Percentiles rank a stretch among this genome's conserved stretches.
Conservation (phyloP, 2,888 invertebrate species). For the Heterodera filipjevi region DNA sequence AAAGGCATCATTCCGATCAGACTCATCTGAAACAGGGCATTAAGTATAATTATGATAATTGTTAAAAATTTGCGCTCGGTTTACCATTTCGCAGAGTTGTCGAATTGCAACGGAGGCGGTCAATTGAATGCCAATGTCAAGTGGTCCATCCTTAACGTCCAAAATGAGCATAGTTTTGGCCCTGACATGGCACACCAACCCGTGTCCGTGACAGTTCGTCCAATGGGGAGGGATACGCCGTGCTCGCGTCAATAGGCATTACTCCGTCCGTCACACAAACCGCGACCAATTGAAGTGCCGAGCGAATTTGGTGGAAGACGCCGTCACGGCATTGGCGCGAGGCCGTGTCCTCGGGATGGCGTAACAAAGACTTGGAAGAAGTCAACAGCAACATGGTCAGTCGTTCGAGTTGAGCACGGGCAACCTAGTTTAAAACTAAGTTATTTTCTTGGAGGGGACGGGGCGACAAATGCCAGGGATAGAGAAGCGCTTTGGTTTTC, state of each 20-base stretch:
- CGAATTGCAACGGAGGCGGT: conserved; percentile 80
- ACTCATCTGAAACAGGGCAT: conserved; percentile 74
- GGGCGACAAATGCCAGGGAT: too few species aligned
- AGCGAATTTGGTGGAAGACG: conserved; percentile 88
- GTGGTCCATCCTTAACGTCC: conserved; percentile 55
- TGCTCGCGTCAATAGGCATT: conserved; percentile 66
- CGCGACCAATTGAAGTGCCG: conserved; percentile 95
- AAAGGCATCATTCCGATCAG: conserved; percentile 80
- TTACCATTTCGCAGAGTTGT: conserved; percentile 70
- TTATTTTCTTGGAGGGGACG: too few species aligned
- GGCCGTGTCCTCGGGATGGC: conserved; percentile 89
- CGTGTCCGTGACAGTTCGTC: conserved; percentile 25
- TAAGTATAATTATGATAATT: not conserved
- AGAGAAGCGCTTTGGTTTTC: too few species aligned
- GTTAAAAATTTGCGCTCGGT: not conserved
- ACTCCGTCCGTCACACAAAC: conserved; percentile 96
- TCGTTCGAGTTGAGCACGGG: conserved; percentile 77
- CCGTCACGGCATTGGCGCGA: conserved; percentile 94
- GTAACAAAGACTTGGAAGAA: conserved; percentile 91
- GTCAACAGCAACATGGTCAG: conserved; percentile 93
- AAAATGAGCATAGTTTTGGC: not conserved
- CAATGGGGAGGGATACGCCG: conserved; percentile 48
- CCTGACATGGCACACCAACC: not conserved
- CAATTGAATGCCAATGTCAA: conserved; percentile 67
- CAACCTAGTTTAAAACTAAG: too few species aligned